Evolutionary conservation across 2,888 invertebrate genomes (phyloP), one percentile per base, ranked within the genome.

Genomic region (Crematogaster levior): DNA sequence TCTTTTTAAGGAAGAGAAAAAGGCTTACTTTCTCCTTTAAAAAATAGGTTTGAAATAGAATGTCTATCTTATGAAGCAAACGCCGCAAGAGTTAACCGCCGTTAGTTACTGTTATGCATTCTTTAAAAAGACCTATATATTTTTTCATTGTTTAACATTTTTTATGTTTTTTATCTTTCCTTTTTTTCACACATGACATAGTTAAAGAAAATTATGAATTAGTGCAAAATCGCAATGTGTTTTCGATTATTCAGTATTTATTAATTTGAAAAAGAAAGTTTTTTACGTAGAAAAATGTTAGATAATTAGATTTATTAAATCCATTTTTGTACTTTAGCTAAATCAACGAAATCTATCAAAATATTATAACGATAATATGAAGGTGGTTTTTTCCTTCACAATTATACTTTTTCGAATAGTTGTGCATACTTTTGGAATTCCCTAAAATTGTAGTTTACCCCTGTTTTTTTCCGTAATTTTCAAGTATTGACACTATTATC

Each of bases 381-480:
- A 24, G 18, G 3, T 6, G 12, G 7, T 24, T 37, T 40, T 34
- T 61, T 63, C 24, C 4, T 40, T 63, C 27, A 15, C 21, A 15
- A 63, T 63, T 7, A 27, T 24, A 7, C 43, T 7, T 0, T 65
- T 65, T 27, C 18, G 27, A 18, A 2, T 18, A 43, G 15, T 65
- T 43, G 24, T 43, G 21, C 60, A 12, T 61, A 21, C n/a, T 40
- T 65, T 3, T 65, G 63, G 63, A 65, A 65, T 43, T 63, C 40
- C 18, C 27, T 43, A 27, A 40, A 65, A 65, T 63, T 63, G 9
- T 10, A 65, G 63, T 65, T 27, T 27, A 43, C 43, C 43, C 43
- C 43, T 43, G 43, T 27, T 43, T 65, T 43, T 18, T 61, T 61
- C 21, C 18, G 43, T 43, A 43, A 65, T 27, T 43, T 37, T 40